These are phyloP conservation scores for Eurois occulta DNA, from an alignment of 2,888 invertebrate species.

Conservation along the genomic window DNA sequence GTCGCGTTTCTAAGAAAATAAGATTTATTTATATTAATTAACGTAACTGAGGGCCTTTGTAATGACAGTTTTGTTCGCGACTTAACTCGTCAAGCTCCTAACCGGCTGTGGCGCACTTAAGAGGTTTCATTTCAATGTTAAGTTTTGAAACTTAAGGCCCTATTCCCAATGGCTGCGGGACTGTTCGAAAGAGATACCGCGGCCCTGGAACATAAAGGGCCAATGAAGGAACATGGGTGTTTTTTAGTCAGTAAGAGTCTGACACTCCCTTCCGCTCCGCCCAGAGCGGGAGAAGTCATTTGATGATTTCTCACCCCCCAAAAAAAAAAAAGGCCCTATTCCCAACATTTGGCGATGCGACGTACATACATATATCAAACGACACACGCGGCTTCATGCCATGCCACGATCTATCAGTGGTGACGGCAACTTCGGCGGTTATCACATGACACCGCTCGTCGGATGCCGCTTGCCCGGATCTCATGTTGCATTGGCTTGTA, in stretches of 20 bases:
- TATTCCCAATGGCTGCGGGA: too few species aligned
- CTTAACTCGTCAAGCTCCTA: conserved; percentile 10
- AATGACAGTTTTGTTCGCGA: conserved; percentile 21
- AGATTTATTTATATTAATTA: conserved; percentile 43
- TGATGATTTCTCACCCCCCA: too few species aligned
- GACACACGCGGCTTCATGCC: not conserved
- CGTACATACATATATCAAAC: not conserved
- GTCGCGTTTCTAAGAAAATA: conserved; percentile 20
- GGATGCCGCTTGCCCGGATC: not conserved
- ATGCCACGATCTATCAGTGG: not conserved
- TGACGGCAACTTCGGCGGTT: not conserved
- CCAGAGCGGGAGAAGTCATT: too few species aligned
- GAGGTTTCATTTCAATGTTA: not conserved
- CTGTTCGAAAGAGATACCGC: too few species aligned
- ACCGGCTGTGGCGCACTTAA: not conserved
- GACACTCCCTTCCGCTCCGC: too few species aligned
- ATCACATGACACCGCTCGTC: not conserved
- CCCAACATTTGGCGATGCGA: not conserved
- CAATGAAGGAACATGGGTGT: too few species aligned
- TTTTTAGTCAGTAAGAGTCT: too few species aligned
- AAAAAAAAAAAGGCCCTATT: not conserved
- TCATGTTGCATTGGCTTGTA: not conserved
- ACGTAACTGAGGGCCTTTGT: not conserved
- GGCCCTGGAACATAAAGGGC: too few species aligned
- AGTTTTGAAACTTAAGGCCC: not conserved